phyloP scores from a whole-genome alignment of 1,140 invertebrate genomes.

The Macrotrachela quadricornifera region DNA sequence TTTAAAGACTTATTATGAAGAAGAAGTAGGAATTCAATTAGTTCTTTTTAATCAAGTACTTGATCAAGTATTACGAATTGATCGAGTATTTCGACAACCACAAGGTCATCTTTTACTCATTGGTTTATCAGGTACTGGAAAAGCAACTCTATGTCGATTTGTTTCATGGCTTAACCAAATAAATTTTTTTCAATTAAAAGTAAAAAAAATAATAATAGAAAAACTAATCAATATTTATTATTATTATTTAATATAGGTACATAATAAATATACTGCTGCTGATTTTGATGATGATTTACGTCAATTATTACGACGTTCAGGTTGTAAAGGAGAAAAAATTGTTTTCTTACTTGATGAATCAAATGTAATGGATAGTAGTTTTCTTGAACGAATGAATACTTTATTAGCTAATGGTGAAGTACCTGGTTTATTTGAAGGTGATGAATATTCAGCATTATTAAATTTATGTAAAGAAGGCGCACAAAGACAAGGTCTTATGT shows the following conservation, averaged over 20 bases:
- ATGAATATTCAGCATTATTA: conserved; percentile 94
- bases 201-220: too few relatives aligned
- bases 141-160: conserved; percentile 90
- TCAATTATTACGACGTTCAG: conserved; percentile 67
- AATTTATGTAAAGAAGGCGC: conserved; percentile 98
- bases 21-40: conserved; percentile 87
- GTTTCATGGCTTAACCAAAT: conserved; percentile 99
- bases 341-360: conserved; percentile 97
- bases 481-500: conserved; percentile 84
- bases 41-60: conserved; percentile 96
- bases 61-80: conserved; percentile 89
- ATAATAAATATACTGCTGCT: conserved; percentile 91
- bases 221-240: too few relatives aligned
- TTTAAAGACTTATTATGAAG: conserved; percentile 68
- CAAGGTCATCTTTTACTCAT: conserved; percentile 35
- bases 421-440: conserved; percentile 39
- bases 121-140: conserved; percentile 86
- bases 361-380: conserved; percentile 91
- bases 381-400: conserved; percentile 97
- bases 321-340: conserved; percentile 94
- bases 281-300: conserved; percentile 97
- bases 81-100: conserved; percentile 92
- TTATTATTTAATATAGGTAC: too few relatives aligned
- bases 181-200: conserved; percentile 87
- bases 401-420: conserved; percentile 88